Evolutionary conservation across 2,888 invertebrate genomes (phyloP).

Genomic region (Pristionchus fissidentatus): DNA sequence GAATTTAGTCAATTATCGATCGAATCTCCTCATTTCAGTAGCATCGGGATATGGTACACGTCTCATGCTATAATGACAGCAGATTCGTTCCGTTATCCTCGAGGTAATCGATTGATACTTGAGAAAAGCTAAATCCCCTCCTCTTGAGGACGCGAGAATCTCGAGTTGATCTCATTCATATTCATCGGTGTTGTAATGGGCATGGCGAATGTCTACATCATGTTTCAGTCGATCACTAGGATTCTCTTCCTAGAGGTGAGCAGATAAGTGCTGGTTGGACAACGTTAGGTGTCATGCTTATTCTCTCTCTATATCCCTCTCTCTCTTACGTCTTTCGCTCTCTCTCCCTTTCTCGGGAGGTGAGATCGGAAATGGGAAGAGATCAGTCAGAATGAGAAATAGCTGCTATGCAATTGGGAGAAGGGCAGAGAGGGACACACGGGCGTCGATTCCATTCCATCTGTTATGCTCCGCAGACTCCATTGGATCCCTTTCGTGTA

Average conservation of each 20-base stretch:
- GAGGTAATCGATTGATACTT: not conserved
- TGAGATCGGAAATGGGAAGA: not conserved
- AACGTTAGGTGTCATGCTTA: not conserved
- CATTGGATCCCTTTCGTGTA: slow-evolving; percentile 30
- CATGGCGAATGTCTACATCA: slow-evolving; percentile 52
- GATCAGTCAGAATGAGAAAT: slow-evolving; percentile 41
- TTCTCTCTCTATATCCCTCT: not conserved
- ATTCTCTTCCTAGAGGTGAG: slow-evolving; percentile 47
- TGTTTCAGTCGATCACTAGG: slow-evolving; percentile 49
- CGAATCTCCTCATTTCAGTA: slow-evolving; percentile 47
- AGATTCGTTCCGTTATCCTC: slow-evolving; percentile 48
- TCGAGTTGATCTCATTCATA: slow-evolving; percentile 51
- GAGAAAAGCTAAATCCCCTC: not conserved
- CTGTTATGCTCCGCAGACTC: slow-evolving; percentile 44
- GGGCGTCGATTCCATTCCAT: slow-evolving; percentile 10
- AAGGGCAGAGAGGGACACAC: not conserved
- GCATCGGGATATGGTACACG: slow-evolving; percentile 54
- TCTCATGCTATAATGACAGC: slow-evolving; percentile 53
- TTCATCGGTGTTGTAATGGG: slow-evolving; percentile 56
- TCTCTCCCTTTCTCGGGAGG: no score
- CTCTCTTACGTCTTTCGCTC: not conserved
- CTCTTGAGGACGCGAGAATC: slow-evolving; percentile 49
- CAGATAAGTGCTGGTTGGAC: not conserved
- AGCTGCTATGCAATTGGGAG: slow-evolving; percentile 40
- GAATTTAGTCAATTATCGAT: not conserved